phyloP scores from a whole-genome alignment of 2,797 vertebrate genomes.

The Phrynocephalus forsythii region DNA sequence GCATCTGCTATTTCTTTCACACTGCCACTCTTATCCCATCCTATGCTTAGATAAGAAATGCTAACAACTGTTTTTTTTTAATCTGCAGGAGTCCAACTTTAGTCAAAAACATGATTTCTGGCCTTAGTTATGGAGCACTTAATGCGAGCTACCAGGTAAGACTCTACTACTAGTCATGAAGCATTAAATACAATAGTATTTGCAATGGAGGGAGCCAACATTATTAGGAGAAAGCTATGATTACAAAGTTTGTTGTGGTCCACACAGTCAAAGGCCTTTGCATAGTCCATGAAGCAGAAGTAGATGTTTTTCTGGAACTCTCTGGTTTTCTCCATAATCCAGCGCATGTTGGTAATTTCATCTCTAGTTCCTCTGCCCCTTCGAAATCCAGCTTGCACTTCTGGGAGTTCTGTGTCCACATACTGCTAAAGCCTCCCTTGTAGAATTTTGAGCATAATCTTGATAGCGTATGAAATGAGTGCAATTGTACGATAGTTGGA shows the following conservation, averaged over 20 bases:
- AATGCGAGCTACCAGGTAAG: slow-evolving; percentile 98
- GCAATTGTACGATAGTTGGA: no score
- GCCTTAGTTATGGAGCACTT: slow-evolving; percentile 95
- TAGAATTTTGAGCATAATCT: no score
- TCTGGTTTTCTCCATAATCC: no score
- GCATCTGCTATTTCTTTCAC: neutral
- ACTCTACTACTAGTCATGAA: neutral
- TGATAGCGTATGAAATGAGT: no score
- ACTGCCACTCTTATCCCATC: neutral
- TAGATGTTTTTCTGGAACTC: no score
- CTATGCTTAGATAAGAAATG: neutral
- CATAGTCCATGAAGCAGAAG: no score
- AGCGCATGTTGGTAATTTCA: no score
- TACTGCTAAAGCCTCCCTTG: no score
- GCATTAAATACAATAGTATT: neutral
- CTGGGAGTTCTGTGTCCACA: no score
- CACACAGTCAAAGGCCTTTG: no score
- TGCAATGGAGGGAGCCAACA: neutral
- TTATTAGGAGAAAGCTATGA: neutral
- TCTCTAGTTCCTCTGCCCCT: no score
- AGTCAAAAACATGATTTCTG: slow-evolving; percentile 99
- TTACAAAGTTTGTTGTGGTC: neutral
- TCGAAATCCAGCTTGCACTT: no score
- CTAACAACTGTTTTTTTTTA: slow-evolving; percentile 5
- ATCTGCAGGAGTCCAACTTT: slow-evolving; percentile 92